Evolutionary conservation across 2,888 invertebrate species (phyloP).

Genomic region (Amiota minor): DNA sequence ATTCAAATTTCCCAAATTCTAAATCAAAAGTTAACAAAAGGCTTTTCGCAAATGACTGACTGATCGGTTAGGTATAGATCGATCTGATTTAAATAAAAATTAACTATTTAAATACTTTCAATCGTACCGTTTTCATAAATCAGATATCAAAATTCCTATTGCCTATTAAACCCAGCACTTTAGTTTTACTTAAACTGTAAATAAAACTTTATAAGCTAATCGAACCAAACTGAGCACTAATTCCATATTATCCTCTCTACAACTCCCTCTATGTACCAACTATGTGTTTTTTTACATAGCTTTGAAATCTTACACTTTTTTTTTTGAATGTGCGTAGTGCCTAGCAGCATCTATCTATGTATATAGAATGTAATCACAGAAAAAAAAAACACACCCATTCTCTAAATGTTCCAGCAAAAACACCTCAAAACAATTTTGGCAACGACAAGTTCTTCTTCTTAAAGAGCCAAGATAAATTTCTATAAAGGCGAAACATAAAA

Average conservation of each 20-base stretch:
- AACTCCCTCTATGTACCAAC: background rate
- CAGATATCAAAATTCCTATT: too few relatives aligned
- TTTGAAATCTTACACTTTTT: constrained; percentile 38
- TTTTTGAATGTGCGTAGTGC: constrained; percentile 42
- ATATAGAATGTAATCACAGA: constrained; percentile 48
- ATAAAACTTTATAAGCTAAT: constrained; percentile 30
- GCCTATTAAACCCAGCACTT: too few relatives aligned
- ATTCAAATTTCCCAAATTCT: too few relatives aligned
- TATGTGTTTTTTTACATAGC: constrained; percentile 27
- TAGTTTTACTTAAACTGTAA: background rate
- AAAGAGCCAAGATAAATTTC: constrained; percentile 43
- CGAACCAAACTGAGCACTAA: constrained; percentile 31
- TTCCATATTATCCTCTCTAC: constrained; percentile 20
- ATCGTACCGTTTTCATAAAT: too few relatives aligned
- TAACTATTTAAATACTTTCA: too few relatives aligned
- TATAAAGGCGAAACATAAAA: constrained; percentile 31
- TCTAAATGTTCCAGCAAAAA: constrained; percentile 46
- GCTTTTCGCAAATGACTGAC: too few relatives aligned
- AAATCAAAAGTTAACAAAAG: too few relatives aligned
- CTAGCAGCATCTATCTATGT: constrained; percentile 42
- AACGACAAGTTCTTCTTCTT: constrained; percentile 53
- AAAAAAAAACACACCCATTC: constrained; percentile 29
- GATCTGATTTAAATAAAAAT: too few relatives aligned
- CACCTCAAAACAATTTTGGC: constrained; percentile 42
- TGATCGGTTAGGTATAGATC: too few relatives aligned